Conservation (phyloP, 1,140 invertebrate genomes). For the Dinothrombium tinctorium region DNA sequence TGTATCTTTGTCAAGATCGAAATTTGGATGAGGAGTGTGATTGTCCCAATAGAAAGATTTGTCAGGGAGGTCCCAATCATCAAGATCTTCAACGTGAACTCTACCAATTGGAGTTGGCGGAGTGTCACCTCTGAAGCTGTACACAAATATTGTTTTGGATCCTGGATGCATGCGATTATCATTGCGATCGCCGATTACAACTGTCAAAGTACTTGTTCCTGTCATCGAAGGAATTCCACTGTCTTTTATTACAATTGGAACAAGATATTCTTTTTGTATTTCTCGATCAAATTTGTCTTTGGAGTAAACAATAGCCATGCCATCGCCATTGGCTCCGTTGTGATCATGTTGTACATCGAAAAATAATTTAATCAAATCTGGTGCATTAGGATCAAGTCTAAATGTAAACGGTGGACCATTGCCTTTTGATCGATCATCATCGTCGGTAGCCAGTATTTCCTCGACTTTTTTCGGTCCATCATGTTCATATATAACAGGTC, state of each 20-base stretch:
- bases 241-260: slow-evolving; percentile 80
- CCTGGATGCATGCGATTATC: slow-evolving; percentile 93
- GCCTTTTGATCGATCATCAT: slow-evolving; percentile 73
- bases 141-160: slow-evolving; percentile 83
- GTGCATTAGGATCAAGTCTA: slow-evolving; percentile 65
- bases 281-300: slow-evolving; percentile 77
- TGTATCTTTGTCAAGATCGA: slow-evolving; percentile 63
- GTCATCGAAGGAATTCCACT: slow-evolving; percentile 73
- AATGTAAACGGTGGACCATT: slow-evolving; percentile 89
- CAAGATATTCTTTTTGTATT: slow-evolving; percentile 76
- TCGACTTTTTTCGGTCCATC: slow-evolving; percentile 57
- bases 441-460: slow-evolving; percentile 79
- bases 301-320: slow-evolving; percentile 77
- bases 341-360: slow-evolving; percentile 44
- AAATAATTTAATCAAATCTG: slow-evolving; percentile 67
- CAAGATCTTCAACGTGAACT: slow-evolving; percentile 83
- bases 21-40: slow-evolving; percentile 40
- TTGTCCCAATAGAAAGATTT: slow-evolving; percentile 78
- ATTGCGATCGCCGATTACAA: slow-evolving; percentile 81
- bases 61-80: slow-evolving; percentile 90
- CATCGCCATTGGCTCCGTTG: slow-evolving; percentile 77
- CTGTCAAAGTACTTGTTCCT: slow-evolving; percentile 74
- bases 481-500: slow-evolving; percentile 73
- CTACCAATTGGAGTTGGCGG: slow-evolving; percentile 77
- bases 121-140: slow-evolving; percentile 69